Evolutionary conservation across 2,888 invertebrate genomes (phyloP), one percentile per base, ranked within the genome.

Genomic region (Nycteola revayana): DNA sequence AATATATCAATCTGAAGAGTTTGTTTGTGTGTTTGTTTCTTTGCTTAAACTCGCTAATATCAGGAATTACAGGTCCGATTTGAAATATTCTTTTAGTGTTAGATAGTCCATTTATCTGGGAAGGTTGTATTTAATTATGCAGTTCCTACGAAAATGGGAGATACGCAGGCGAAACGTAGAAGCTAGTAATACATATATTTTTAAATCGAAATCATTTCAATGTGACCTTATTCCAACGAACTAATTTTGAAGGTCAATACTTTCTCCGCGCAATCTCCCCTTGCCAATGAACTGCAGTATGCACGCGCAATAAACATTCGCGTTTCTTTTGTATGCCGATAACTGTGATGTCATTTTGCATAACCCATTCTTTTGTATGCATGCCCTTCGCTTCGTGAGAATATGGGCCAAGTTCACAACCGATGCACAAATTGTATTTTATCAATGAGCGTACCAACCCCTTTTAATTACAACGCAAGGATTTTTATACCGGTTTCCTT

Each of bases 341-440:
- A 61, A 67, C 60, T 14, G 14, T 45, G 31, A 60, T 66, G 65
- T 62, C 52, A 63, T 69, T 75, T 73, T 65, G 71, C 72, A 67
- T 70, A 73, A 69, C 60, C 44, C 61, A 48, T 61, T 65, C 68
- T 69, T 79, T 75, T 73, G 69, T n/a, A n/a, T 63, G 22, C 54
- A 57, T 54, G 61, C 64, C 65, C 66, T 71, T 66, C 60, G 52
- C 45, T 66, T 49, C 84, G 86, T 87, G 87, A 75, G 86, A 86
- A 86, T 70, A 57, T 83, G 58, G 80, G 82, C 72, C 84, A 87
- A 86, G 87, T 84, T 87, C 86, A 86, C 57, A 74, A 75, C 48
- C 33, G 49, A 41, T 57, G 73, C 69, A 73, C 44, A 58, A 49
- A 71, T 66, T 73, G 68, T 70, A 52, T 51, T 43, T 31, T 27